Percentiles rank a stretch among this genome's conserved stretches.
Conservation (phyloP, 2,888 invertebrate genomes). For the Cataglyphis altisquamis region DNA sequence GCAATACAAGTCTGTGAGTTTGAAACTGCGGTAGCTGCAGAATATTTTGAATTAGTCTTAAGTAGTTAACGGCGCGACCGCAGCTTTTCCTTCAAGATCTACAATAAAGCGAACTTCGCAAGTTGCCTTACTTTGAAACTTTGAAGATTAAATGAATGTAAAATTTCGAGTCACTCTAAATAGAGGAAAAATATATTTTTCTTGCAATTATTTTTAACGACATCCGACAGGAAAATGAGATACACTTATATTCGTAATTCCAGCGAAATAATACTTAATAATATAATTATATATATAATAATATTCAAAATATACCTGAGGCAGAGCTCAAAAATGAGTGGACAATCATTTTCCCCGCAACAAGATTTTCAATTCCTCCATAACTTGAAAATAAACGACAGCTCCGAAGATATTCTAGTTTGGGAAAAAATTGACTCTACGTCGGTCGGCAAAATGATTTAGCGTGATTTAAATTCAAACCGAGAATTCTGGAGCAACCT, state of each 20-base stretch:
- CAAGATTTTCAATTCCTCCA: background rate
- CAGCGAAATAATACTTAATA: background rate
- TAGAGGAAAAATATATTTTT: background rate
- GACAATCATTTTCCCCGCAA: background rate
- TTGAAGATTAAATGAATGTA: background rate
- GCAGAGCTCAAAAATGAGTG: background rate
- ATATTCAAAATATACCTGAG: background rate
- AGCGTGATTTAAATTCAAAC: background rate
- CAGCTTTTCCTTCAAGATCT: conserved; percentile 9
- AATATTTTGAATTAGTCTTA: conserved; percentile 12
- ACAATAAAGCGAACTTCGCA: background rate
- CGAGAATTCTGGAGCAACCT: background rate
- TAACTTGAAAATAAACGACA: background rate
- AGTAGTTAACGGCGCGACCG: conserved; percentile 8
- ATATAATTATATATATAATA: too few relatives aligned
- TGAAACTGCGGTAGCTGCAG: background rate
- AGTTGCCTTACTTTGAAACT: conserved; percentile 10
- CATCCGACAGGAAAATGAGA: background rate
- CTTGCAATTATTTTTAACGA: background rate
- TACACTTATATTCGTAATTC: conserved; percentile 1
- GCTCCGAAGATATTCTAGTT: background rate
- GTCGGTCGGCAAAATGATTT: background rate
- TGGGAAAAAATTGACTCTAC: background rate
- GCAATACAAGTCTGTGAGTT: conserved; percentile 3
- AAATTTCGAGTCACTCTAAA: background rate